Percentiles rank a stretch among this genome's conserved stretches.
Evolutionary conservation across 2,888 invertebrate genomes (phyloP).

Genomic region (Scelioninae gen. 1): DNA sequence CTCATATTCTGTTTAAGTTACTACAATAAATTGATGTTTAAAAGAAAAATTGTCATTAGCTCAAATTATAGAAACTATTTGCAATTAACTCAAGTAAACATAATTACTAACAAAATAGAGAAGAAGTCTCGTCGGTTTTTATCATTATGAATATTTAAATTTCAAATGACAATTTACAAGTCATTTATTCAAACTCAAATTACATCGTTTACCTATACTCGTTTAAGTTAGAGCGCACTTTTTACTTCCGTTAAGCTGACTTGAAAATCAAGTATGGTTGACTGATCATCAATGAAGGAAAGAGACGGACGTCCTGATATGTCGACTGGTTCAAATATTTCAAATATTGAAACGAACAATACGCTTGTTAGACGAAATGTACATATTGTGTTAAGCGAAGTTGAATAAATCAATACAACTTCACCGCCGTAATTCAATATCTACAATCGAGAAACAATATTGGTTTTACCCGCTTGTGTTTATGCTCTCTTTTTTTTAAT

Average conservation of each 20-base stretch:
- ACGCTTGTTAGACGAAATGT: slow-evolving; percentile 63
- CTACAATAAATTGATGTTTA: no score
- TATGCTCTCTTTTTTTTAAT: slow-evolving; percentile 22
- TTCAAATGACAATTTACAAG: background rate
- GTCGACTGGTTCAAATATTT: slow-evolving; percentile 49
- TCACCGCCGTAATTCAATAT: slow-evolving; percentile 56
- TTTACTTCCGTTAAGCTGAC: slow-evolving; percentile 9
- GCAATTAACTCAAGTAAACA: no score
- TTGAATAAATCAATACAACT: slow-evolving; percentile 65
- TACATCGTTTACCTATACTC: background rate
- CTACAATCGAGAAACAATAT: slow-evolving; percentile 52
- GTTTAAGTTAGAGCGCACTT: background rate
- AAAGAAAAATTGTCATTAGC: no score
- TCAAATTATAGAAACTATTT: no score
- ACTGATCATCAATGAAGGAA: slow-evolving; percentile 25
- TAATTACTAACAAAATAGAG: no score
- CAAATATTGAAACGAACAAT: slow-evolving; percentile 61
- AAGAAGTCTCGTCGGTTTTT: no score
- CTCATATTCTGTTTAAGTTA: no score
- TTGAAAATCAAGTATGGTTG: slow-evolving; percentile 14
- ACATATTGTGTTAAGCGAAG: slow-evolving; percentile 63
- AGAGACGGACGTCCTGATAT: slow-evolving; percentile 30
- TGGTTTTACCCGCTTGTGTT: slow-evolving; percentile 35
- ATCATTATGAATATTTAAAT: background rate
- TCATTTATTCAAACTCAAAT: slow-evolving; percentile 2